These are phyloP conservation scores for Drosophila ezoana DNA, from an alignment of 2,888 invertebrate species.

Conservation along the genomic window DNA sequence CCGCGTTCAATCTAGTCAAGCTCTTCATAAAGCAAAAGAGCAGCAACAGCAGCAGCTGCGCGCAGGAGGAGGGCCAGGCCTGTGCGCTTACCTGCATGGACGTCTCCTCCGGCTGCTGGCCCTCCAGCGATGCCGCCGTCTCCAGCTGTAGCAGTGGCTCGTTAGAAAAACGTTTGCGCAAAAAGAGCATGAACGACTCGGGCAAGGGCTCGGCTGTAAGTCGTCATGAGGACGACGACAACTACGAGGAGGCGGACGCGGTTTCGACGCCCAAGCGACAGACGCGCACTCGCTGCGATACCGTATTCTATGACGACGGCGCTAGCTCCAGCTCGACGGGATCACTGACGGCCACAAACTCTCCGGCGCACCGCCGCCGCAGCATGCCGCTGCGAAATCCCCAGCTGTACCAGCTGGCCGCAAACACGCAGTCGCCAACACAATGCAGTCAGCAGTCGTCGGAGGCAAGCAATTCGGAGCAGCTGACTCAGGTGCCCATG, in stretches of 20 bases:
- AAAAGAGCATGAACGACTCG: constrained; percentile 85
- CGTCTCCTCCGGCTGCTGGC: constrained; percentile 93
- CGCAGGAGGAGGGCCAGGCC: constrained; percentile 86
- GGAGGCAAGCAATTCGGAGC: constrained; percentile 83
- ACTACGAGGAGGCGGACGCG: constrained; percentile 69
- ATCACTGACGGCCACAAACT: constrained; percentile 79
- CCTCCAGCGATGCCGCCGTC: constrained; percentile 85
- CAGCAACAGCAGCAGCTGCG: constrained; percentile 86
- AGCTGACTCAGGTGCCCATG: constrained; percentile 80
- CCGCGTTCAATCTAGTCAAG: constrained; percentile 93
- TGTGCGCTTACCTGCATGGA: constrained; percentile 88
- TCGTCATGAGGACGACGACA: constrained; percentile 84
- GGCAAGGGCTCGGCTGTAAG: constrained; percentile 85
- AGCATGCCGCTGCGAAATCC: constrained; percentile 84
- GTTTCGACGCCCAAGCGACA: constrained; percentile 58
- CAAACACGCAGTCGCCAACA: constrained; percentile 70
- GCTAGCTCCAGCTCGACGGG: constrained; percentile 81
- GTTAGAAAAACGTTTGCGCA: constrained; percentile 83
- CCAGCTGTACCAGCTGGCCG: constrained; percentile 81
- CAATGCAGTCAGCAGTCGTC: constrained; percentile 81
- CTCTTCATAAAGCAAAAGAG: constrained; percentile 96
- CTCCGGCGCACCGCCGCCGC: constrained; percentile 82
- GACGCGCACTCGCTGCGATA: constrained; percentile 59
- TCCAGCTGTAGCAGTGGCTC: constrained; percentile 84
- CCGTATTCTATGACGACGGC: constrained; percentile 78